These are phyloP conservation scores for Achlya flavicornis DNA, from an alignment of 2,888 invertebrate species.

Conservation along the genomic window DNA sequence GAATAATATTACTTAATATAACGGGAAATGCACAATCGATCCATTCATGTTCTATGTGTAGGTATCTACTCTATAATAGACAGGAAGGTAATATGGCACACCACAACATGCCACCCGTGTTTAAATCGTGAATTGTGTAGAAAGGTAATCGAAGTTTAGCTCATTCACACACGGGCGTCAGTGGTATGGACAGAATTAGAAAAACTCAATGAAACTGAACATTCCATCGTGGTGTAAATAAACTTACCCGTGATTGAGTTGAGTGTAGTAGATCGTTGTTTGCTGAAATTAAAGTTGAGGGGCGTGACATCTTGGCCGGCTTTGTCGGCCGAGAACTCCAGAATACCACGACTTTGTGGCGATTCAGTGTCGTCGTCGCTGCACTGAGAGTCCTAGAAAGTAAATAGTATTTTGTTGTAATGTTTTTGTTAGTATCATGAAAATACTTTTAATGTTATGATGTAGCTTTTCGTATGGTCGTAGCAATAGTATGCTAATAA, in stretches of 20 bases:
- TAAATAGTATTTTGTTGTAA: not conserved
- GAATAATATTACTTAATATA: slow-evolving; percentile 43
- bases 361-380: slow-evolving; percentile 81
- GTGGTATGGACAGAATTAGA: slow-evolving; percentile 35
- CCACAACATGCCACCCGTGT: slow-evolving; percentile 11
- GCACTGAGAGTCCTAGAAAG: slow-evolving; percentile 75
- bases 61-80: slow-evolving; percentile 64
- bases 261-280: slow-evolving; percentile 87
- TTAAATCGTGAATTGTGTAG: not conserved
- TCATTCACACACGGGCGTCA: slow-evolving; percentile 35
- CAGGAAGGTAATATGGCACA: slow-evolving; percentile 26
- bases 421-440: no score
- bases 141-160: slow-evolving; percentile 12
- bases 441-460: not conserved
- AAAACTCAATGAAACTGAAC: slow-evolving; percentile 33
- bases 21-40: slow-evolving; percentile 60
- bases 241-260: slow-evolving; percentile 89
- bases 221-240: slow-evolving; percentile 25
- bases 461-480: not conserved
- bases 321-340: slow-evolving; percentile 94
- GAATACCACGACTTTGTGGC: slow-evolving; percentile 86
- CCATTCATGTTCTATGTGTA: slow-evolving; percentile 67
- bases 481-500: not conserved
- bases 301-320: slow-evolving; percentile 95
- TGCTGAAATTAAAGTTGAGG: slow-evolving; percentile 90